Percentiles rank a stretch among this genome's conserved stretches.
Conservation (phyloP, 2,113 vertebrate species). For the Pelecanoides urinatrix region DNA sequence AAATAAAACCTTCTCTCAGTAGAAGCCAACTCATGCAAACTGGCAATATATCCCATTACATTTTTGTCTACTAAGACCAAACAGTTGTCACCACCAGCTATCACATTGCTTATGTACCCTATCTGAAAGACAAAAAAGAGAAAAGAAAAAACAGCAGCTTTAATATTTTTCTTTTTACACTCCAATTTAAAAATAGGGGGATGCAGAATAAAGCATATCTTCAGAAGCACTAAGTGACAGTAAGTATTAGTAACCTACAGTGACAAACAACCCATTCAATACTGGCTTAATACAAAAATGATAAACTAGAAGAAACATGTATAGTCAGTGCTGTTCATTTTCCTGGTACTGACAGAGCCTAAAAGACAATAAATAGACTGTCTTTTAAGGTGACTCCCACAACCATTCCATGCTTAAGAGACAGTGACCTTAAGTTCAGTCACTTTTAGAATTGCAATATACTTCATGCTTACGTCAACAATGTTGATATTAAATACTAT, state of each 20-base stretch:
- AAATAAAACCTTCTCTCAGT: slow-evolving; percentile 91
- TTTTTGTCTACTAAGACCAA: slow-evolving; percentile 87
- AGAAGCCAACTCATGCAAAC: slow-evolving; percentile 91
- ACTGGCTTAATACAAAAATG: neutral
- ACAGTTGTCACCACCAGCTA: slow-evolving; percentile 83
- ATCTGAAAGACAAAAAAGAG: slow-evolving; percentile 75
- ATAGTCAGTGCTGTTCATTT: neutral
- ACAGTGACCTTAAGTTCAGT: neutral
- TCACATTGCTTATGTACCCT: slow-evolving; percentile 89
- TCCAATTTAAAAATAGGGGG: neutral
- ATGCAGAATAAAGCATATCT: neutral
- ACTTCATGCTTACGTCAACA: neutral
- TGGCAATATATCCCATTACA: slow-evolving; percentile 91
- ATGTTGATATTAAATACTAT: neutral
- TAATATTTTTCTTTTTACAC: neutral
- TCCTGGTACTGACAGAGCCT: neutral
- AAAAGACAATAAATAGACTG: neutral
- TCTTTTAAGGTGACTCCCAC: neutral
- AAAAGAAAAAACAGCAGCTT: neutral
- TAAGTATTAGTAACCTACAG: neutral
- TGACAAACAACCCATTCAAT: neutral
- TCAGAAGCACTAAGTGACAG: neutral
- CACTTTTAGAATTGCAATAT: neutral
- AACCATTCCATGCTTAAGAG: neutral
- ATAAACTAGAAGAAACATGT: neutral